phyloP scores from a whole-genome alignment of 2,888 invertebrate species.

The Erebia epiphron region DNA sequence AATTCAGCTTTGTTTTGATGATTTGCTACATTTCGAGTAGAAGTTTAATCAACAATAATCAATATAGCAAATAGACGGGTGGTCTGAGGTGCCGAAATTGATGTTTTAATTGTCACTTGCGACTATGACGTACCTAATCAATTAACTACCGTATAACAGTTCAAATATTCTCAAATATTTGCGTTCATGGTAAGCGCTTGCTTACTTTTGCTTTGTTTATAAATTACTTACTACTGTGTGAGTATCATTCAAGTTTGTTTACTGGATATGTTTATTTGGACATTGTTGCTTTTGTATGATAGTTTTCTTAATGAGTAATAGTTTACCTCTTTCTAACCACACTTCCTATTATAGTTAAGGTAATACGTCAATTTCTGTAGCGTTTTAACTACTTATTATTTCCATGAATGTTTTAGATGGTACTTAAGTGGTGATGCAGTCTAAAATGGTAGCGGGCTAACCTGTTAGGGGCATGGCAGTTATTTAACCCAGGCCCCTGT shows the following conservation, averaged over 20 bases:
- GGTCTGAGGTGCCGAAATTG: constrained; percentile 42
- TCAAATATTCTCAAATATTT: constrained; percentile 38
- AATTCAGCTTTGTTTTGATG: constrained; percentile 63
- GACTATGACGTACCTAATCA: constrained; percentile 35
- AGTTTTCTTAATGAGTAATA: constrained; percentile 14
- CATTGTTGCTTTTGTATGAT: constrained; percentile 5
- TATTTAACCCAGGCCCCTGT: no score
- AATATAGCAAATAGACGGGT: constrained; percentile 56
- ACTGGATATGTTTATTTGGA: constrained; percentile 16
- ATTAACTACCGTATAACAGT: constrained; percentile 38
- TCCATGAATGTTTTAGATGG: no score
- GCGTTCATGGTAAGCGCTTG: constrained; percentile 30
- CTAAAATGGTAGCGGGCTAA: no score
- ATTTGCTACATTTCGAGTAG: constrained; percentile 59
- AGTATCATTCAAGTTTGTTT: constrained; percentile 24
- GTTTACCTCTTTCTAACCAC: neutral
- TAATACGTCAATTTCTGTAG: neutral
- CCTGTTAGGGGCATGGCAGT: no score
- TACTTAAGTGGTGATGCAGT: no score
- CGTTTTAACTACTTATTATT: no score
- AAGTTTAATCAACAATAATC: constrained; percentile 60
- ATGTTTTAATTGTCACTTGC: constrained; percentile 38
- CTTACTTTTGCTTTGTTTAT: constrained; percentile 36
- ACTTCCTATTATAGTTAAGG: neutral
- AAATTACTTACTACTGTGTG: constrained; percentile 31